Percentiles rank a stretch among this genome's conserved stretches.
Conservation (phyloP, 2,113 vertebrate species). For the Lasiurus cinereus region DNA sequence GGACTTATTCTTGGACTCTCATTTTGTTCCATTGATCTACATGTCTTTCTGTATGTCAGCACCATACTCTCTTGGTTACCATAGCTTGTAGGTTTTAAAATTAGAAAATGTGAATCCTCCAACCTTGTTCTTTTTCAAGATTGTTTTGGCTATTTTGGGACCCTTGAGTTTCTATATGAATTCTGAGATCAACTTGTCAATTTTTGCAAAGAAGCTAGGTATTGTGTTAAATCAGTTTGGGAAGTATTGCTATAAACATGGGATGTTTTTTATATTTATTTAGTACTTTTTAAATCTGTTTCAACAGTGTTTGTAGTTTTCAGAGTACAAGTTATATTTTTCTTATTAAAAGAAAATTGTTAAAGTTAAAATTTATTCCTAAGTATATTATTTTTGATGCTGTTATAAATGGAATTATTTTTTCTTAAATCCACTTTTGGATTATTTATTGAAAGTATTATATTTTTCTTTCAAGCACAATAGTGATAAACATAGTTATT, state of each 20-base stretch:
- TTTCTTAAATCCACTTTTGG: slow-evolving; percentile 44
- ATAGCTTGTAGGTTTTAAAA: slow-evolving; percentile 26
- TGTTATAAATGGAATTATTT: slow-evolving; percentile 25
- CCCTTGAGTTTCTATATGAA: not conserved
- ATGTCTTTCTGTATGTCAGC: not conserved
- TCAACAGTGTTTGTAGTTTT: slow-evolving; percentile 34
- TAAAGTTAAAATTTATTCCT: slow-evolving; percentile 26
- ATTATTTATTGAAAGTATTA: slow-evolving; percentile 25
- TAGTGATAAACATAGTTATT: not conserved
- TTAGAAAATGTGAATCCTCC: not conserved
- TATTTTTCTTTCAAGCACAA: slow-evolving; percentile 35
- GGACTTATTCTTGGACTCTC: not conserved
- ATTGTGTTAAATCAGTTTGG: not conserved
- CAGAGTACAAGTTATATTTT: not conserved
- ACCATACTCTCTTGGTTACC: slow-evolving; percentile 24
- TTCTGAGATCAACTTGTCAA: slow-evolving; percentile 32
- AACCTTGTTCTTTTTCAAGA: slow-evolving; percentile 2
- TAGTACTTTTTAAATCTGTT: slow-evolving; percentile 37
- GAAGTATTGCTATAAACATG: not conserved
- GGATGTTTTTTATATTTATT: slow-evolving; percentile 49
- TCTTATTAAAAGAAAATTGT: not conserved
- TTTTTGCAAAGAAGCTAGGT: slow-evolving; percentile 38
- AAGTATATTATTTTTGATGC: slow-evolving; percentile 41
- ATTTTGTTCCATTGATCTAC: not conserved
- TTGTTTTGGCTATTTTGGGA: not conserved